Evolutionary conservation across 2,113 vertebrate genomes (phyloP).

Genomic region (Microcebus griseorufus): DNA sequence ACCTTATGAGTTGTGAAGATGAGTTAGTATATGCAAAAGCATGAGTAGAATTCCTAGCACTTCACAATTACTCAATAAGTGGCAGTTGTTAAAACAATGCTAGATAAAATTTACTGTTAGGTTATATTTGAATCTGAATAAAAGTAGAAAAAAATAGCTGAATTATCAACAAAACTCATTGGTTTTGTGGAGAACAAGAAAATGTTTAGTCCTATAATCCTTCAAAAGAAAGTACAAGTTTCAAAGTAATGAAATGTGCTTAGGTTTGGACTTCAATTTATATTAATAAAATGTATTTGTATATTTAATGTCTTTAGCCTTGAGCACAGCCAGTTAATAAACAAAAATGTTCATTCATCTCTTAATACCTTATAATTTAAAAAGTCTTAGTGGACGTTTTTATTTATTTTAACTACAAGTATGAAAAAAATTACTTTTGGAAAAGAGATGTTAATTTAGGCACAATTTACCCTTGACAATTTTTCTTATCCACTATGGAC

Average conservation of each 20-base stretch:
- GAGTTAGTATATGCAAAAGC: not conserved
- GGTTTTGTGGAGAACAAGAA: not conserved
- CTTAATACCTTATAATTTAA: slow-evolving; percentile 26
- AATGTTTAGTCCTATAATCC: not conserved
- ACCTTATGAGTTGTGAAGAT: not conserved
- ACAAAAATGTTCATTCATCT: not conserved
- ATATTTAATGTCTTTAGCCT: not conserved
- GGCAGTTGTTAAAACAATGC: not conserved
- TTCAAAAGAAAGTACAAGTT: slow-evolving; percentile 6
- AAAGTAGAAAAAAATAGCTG: not conserved
- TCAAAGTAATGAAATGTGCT: slow-evolving; percentile 9
- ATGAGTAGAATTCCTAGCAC: not conserved
- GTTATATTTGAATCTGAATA: not conserved
- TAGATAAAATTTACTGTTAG: not conserved
- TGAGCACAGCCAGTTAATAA: not conserved
- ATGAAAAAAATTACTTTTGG: slow-evolving; percentile 23
- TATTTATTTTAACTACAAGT: slow-evolving; percentile 32
- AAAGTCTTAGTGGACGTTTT: not conserved
- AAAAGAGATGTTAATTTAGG: slow-evolving; percentile 33
- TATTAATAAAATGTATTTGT: not conserved
- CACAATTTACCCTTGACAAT: not conserved
- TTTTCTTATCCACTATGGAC: not conserved
- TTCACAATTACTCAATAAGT: not conserved
- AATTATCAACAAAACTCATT: not conserved
- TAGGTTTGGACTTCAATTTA: not conserved